These are phyloP conservation scores for Muntiacus muntjak DNA, from an alignment of 2,113 vertebrate genomes.

Conservation along the genomic window DNA sequence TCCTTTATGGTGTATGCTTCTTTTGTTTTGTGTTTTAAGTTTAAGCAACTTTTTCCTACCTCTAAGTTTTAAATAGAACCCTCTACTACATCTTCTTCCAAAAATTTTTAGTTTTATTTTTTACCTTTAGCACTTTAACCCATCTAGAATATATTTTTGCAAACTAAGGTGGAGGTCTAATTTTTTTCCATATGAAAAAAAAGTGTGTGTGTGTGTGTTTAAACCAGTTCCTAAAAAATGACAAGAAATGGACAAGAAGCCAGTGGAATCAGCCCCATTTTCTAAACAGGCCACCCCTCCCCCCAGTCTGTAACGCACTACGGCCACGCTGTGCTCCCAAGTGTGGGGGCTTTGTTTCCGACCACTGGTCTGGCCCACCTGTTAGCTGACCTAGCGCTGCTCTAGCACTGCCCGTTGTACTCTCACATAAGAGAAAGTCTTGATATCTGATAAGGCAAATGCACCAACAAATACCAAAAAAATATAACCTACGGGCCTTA, in stretches of 20 bases:
- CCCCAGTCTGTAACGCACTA: accelerated
- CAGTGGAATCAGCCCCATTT: background rate
- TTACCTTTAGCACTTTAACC: background rate
- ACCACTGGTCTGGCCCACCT: too few species aligned
- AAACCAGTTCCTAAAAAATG: background rate
- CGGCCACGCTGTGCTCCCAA: accelerated
- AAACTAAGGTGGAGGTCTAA: background rate
- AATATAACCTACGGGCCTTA: background rate
- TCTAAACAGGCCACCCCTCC: background rate
- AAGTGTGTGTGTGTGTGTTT: background rate
- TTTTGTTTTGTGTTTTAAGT: background rate
- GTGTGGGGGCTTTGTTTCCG: background rate
- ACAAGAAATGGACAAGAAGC: background rate
- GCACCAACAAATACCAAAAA: background rate
- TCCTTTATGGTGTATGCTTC: background rate
- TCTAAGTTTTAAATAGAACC: background rate
- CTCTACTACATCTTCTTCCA: background rate
- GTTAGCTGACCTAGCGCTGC: background rate
- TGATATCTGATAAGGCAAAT: background rate
- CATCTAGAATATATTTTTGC: background rate
- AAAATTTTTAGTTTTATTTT: background rate
- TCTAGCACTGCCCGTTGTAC: background rate
- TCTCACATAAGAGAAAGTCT: background rate
- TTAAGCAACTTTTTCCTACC: background rate
- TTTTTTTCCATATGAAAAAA: background rate